These are phyloP conservation scores for Bradypodion ventrale DNA, from an alignment of 2,797 vertebrate species.

Conservation along the genomic window DNA sequence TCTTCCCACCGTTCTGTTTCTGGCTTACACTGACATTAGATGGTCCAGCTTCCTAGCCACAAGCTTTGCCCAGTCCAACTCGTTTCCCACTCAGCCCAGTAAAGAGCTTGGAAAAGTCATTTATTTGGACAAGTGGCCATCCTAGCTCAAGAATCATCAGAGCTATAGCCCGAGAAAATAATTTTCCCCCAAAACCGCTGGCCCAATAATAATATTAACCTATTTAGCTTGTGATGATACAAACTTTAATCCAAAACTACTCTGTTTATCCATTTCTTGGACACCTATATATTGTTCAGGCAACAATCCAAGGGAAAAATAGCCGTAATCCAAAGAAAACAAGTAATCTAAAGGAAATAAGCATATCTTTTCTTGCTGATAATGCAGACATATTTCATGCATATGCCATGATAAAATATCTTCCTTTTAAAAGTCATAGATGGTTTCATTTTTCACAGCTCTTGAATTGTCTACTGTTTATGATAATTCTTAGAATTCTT, in stretches of 20 bases:
- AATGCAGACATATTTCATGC: constrained; percentile 23
- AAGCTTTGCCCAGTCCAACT: background rate
- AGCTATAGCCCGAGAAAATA: no score
- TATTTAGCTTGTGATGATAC: background rate
- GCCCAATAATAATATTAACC: no score
- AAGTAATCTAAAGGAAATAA: background rate
- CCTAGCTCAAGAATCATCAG: no score
- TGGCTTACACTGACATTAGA: background rate
- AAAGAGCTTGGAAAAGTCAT: background rate
- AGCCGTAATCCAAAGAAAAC: background rate
- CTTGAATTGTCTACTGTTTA: constrained; percentile 25
- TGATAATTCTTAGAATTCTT: constrained; percentile 41
- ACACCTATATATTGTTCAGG: background rate
- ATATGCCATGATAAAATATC: background rate
- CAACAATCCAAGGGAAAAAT: background rate
- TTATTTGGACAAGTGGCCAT: no score
- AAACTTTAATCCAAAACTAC: background rate
- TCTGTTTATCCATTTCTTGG: background rate
- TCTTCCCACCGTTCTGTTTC: background rate
- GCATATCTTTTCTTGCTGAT: background rate
- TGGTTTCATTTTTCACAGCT: constrained; percentile 31
- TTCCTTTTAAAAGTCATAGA: constrained; percentile 31
- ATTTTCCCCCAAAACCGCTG: no score
- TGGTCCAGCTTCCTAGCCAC: background rate
- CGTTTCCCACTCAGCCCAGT: background rate